phyloP scores from a whole-genome alignment of 2,113 vertebrate species.

The Paedocypris sp. region DNA sequence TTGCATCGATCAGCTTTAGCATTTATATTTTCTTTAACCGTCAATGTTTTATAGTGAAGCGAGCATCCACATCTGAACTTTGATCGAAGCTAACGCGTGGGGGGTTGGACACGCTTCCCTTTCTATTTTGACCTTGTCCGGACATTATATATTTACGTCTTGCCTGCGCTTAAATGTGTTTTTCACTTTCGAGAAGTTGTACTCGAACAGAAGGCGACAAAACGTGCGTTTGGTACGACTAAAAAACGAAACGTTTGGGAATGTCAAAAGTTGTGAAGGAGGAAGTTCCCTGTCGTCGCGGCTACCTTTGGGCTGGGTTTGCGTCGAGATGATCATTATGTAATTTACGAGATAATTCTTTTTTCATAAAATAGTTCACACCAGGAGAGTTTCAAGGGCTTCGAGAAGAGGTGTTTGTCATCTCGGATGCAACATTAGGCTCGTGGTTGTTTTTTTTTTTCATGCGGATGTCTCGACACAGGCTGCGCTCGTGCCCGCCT shows the following conservation, averaged over 20 bases:
- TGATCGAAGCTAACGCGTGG: conserved; percentile 51
- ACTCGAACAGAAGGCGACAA: background rate
- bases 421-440: background rate
- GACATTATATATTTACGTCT: conserved; percentile 18
- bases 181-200: background rate
- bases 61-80: conserved; percentile 70
- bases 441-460: no score
- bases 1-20: background rate
- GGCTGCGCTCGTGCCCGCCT: background rate
- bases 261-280: conserved; percentile 24
- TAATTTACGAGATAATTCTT: background rate
- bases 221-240: background rate
- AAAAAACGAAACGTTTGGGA: conserved; percentile 1
- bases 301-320: conserved; percentile 14
- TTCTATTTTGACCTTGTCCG: conserved; percentile 56
- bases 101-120: conserved; percentile 43
- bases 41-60: conserved; percentile 25
- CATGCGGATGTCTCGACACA: conserved; percentile 1
- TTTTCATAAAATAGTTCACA: no score
- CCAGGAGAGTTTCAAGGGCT: background rate
- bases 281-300: conserved; percentile 26
- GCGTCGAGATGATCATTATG: background rate
- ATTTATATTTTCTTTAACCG: background rate
- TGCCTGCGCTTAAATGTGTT: background rate
- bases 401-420: background rate